These are phyloP conservation scores for Drosophila pachea DNA, from an alignment of 1,140 invertebrate species.

Conservation along the genomic window DNA sequence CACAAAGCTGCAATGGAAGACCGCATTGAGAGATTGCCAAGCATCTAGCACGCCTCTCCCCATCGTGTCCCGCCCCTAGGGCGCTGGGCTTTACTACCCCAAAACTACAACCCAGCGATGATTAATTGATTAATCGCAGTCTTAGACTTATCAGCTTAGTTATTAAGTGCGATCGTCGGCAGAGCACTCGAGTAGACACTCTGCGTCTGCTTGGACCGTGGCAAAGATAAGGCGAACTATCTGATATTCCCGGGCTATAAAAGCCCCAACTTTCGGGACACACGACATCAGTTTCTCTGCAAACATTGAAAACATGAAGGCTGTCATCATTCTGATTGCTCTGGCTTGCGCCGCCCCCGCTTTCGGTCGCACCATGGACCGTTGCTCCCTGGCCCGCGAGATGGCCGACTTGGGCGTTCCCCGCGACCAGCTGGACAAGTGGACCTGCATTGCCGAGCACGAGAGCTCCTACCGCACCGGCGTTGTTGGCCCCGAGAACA, in stretches of 20 bases:
- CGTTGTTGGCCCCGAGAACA: not conserved
- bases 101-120: not conserved
- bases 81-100: no score
- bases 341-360: slow-evolving; percentile 3
- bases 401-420: not conserved
- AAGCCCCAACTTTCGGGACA: not conserved
- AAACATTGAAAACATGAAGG: slow-evolving; percentile 35
- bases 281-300: slow-evolving; percentile 15
- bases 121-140: not conserved
- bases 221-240: not conserved
- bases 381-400: slow-evolving; percentile 3
- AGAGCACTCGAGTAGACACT: not conserved
- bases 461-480: slow-evolving; percentile 1
- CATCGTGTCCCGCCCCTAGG: not conserved
- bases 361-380: slow-evolving; percentile 25
- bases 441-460: slow-evolving; percentile 1
- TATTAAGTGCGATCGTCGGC: not conserved
- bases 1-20: slow-evolving; percentile 85
- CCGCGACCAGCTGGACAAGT: not conserved
- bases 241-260: slow-evolving; percentile 13
- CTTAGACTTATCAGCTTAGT: not conserved
- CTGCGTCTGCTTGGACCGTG: not conserved
- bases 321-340: slow-evolving; percentile 26
- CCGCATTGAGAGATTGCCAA: no score
- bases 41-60: no score